phyloP scores from a whole-genome alignment of 2,113 vertebrate genomes.

The Lycaon pictus region DNA sequence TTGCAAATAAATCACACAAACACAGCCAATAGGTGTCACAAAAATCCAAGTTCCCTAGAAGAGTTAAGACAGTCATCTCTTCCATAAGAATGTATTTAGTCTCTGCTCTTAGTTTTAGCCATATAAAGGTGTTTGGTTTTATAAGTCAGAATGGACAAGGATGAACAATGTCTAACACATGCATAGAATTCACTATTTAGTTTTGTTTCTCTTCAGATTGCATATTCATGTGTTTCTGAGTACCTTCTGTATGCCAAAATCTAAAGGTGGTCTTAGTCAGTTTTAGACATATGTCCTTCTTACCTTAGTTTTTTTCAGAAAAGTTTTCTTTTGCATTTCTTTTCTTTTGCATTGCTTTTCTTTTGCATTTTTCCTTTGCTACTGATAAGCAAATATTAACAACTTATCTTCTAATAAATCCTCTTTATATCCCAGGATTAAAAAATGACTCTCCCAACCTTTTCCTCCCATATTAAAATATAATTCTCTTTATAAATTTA shows the following conservation, averaged over 20 bases:
- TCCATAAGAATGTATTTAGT: neutral
- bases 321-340: neutral
- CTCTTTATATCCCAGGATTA: neutral
- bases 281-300: neutral
- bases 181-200: neutral
- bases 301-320: slow-evolving; percentile 27
- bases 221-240: neutral
- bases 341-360: neutral
- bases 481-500: slow-evolving; percentile 19
- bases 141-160: neutral
- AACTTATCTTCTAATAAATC: neutral
- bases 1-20: neutral
- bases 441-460: neutral
- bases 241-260: neutral
- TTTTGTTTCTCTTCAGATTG: slow-evolving; percentile 10
- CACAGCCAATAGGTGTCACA: neutral
- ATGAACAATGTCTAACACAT: neutral
- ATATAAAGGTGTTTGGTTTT: neutral
- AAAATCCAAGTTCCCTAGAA: neutral
- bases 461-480: slow-evolving; percentile 44
- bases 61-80: slow-evolving; percentile 62
- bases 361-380: slow-evolving; percentile 29
- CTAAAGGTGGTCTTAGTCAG: neutral
- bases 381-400: neutral
- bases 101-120: neutral